Base-by-base conservation (phyloP, 92 coral and sea anemone species). In the Palythoa grandiflora region DNA sequence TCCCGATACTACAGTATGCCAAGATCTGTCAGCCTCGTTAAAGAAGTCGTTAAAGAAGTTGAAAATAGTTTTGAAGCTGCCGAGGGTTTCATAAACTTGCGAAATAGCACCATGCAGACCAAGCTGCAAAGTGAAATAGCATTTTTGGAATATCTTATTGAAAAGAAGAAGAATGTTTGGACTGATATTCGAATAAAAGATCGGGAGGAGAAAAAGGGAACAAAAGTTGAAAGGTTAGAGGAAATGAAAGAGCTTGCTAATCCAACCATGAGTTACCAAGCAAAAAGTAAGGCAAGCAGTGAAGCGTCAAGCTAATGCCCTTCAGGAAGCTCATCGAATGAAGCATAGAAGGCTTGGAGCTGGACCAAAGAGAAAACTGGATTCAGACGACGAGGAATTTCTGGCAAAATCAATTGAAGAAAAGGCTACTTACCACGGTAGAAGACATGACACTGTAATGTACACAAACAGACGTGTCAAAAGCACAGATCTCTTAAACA, bases 321-420 rank as follows among this genome's bases (percentile, higher is more conserved):
- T 88, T 39, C 52, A 48, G 48, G 89, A 76, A 35, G 65, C 13
- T 39, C 75, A 77, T 63, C 19, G 77, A 59, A 36, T 87, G 61
- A 76, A 87, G 53, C 40, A 14, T 37, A 87, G 76, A 44, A 21
- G 39, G 73, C 73, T 80, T 60, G 74, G 85, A 50, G 78, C 78
- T 74, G 59, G 78, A 40, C 35, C 59, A 74, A 44, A 11, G 21
- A 74, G 5, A 50, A 48, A n/a, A 28, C 51, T 89, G 84, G 88
- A 83, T 77, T 83, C 88, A 11, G 36, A 20, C 13, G 88, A 89
- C 68, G 88, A 83, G 39, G 85, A 83, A 75, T 89, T 89, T 65
- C 16, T 88, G n/a, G 89, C 88, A 15, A 76, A 89, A 73, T 63
- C 92, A 28, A 89, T 84, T 16, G 88, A 89, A 84, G 92, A 89